phyloP scores from a whole-genome alignment of 1,140 invertebrate genomes.

The Oryctes rhinoceros region DNA sequence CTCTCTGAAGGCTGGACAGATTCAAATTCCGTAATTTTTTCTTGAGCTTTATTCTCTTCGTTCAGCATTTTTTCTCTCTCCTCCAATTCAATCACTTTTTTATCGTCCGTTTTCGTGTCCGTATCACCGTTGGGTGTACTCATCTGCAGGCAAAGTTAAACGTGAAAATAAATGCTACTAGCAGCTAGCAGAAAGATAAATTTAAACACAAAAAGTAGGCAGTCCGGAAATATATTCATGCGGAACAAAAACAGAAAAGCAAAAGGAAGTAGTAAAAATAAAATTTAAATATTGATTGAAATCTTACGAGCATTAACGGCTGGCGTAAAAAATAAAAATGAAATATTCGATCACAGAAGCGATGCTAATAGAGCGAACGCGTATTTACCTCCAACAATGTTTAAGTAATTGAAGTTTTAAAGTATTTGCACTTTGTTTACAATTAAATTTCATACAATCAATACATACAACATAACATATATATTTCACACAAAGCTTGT shows the following conservation, averaged over 20 bases:
- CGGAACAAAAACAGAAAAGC: neutral
- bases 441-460: constrained; percentile 33
- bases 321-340: neutral
- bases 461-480: constrained; percentile 33
- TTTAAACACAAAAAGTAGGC: constrained; percentile 21
- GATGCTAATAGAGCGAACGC: neutral
- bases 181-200: neutral
- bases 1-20: constrained; percentile 58
- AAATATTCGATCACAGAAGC: neutral
- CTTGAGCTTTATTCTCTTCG: constrained; percentile 65
- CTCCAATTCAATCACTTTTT: constrained; percentile 76
- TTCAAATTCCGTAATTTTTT: constrained; percentile 58
- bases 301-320: neutral
- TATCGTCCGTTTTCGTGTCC: constrained; percentile 69
- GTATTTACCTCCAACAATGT: constrained; percentile 9
- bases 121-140: constrained; percentile 35
- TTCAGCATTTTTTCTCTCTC: constrained; percentile 77
- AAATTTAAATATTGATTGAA: constrained; percentile 34
- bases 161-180: neutral
- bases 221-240: neutral
- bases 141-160: constrained; percentile 38
- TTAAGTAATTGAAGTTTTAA: neutral
- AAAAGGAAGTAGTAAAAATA: constrained; percentile 25
- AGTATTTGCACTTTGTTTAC: constrained; percentile 28
- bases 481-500: constrained; percentile 14